These are phyloP conservation scores for Tachypleus tridentatus DNA, from an alignment of 1,140 invertebrate genomes.

Conservation along the genomic window DNA sequence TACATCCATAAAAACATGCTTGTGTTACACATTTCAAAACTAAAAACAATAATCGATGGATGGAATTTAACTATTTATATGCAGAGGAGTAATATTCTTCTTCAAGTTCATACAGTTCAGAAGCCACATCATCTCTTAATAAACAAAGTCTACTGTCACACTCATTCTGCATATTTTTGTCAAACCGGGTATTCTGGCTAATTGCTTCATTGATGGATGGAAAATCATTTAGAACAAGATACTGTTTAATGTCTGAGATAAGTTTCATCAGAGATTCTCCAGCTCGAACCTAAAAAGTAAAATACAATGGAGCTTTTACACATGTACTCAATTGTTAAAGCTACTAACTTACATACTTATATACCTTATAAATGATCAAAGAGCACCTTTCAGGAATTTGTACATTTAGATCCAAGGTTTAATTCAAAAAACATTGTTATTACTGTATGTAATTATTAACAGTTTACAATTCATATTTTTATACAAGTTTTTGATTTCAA, in stretches of 20 bases:
- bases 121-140: constrained; percentile 83
- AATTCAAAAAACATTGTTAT: no score
- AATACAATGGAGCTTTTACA: not conserved
- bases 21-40: no score
- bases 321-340: no score
- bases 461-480: no score
- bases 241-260: constrained; percentile 92
- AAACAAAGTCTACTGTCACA: constrained; percentile 88
- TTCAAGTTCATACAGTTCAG: constrained; percentile 89
- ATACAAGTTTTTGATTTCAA: no score
- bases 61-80: constrained; percentile 47
- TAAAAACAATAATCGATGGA: no score
- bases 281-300: constrained; percentile 51
- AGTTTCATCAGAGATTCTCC: constrained; percentile 93
- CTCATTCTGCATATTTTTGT: constrained; percentile 69
- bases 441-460: no score
- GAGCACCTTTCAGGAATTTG: no score
- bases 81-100: constrained; percentile 95
- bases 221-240: constrained; percentile 92
- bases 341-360: no score
- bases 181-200: constrained; percentile 69
- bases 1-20: no score
- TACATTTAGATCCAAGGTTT: no score
- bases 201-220: constrained; percentile 94
- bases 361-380: no score